A percentile compares a stretch with the other conserved stretches of the same genome.
These are phyloP conservation scores for Pemphigus obesinymphae DNA, from an alignment of 1,140 invertebrate genomes.

Conservation along the genomic window DNA sequence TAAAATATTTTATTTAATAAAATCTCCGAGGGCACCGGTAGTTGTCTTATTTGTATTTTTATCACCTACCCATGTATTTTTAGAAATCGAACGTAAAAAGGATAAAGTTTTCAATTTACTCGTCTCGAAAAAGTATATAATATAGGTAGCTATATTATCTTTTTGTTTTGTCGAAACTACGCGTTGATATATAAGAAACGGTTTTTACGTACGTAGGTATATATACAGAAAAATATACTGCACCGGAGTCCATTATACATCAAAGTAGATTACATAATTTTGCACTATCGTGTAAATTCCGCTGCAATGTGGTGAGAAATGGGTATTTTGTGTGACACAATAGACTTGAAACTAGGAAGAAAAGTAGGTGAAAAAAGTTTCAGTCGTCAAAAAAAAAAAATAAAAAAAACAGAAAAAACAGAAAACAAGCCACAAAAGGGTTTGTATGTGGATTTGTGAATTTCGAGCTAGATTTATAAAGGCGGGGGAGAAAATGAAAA, in stretches of 20 bases:
- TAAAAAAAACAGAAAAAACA: no score
- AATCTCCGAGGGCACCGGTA: no score
- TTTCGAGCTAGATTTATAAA: conserved; percentile 28
- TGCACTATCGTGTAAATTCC: not conserved
- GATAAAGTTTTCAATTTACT: not conserved
- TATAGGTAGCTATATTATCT: not conserved
- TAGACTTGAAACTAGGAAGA: not conserved
- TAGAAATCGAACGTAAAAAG: not conserved
- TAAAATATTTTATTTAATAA: not conserved
- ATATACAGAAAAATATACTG: not conserved
- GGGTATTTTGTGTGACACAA: not conserved
- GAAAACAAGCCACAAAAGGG: conserved; percentile 3
- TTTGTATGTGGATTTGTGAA: conserved; percentile 13
- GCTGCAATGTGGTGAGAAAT: not conserved
- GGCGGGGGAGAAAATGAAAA: not conserved
- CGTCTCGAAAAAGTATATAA: not conserved
- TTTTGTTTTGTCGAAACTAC: conserved; percentile 15
- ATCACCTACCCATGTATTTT: not conserved
- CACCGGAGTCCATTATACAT: not conserved
- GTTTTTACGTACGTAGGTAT: no score
- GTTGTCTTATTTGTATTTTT: not conserved
- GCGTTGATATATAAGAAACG: not conserved
- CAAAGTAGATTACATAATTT: conserved; percentile 26
- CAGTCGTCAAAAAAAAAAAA: conserved; percentile 23
- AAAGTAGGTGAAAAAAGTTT: conserved; percentile 17